phyloP scores from a whole-genome alignment of 1,140 invertebrate genomes.

The Planococcus citri region DNA sequence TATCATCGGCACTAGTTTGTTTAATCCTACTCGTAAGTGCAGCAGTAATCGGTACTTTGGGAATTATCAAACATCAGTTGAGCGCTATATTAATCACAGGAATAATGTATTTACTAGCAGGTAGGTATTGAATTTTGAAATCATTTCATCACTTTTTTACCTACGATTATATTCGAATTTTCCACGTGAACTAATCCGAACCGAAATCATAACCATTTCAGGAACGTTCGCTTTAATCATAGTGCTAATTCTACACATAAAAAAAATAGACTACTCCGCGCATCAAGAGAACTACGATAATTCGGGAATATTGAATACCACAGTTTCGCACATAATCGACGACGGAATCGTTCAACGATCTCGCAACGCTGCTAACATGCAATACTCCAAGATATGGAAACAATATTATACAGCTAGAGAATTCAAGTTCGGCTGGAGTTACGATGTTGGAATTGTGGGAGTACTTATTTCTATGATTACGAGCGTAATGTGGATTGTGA shows the following conservation, averaged over 20 bases:
- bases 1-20: conserved; percentile 79
- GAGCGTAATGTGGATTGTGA: conserved; percentile 67
- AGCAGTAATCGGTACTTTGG: conserved; percentile 69
- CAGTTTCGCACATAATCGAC: conserved; percentile 19
- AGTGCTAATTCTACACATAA: conserved; percentile 78
- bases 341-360: conserved; percentile 13
- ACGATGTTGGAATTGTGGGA: conserved; percentile 65
- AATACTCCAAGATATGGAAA: conserved; percentile 24
- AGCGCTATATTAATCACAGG: conserved; percentile 79
- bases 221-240: conserved; percentile 79
- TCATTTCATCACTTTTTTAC: not conserved
- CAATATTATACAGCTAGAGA: conserved; percentile 48
- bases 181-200: not conserved
- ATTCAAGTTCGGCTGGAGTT: conserved; percentile 65
- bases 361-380: conserved; percentile 14
- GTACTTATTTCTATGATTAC: conserved; percentile 63
- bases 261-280: conserved; percentile 53
- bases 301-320: conserved; percentile 14
- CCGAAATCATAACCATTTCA: conserved; percentile 38
- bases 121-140: conserved; percentile 54
- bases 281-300: conserved; percentile 13
- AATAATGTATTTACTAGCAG: conserved; percentile 80
- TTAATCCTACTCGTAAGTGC: conserved; percentile 71
- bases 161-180: not conserved
- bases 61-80: conserved; percentile 72